These are phyloP conservation scores for Corythoichthys haematopterus DNA, from an alignment of 2,113 vertebrate genomes.

Conservation along the genomic window DNA sequence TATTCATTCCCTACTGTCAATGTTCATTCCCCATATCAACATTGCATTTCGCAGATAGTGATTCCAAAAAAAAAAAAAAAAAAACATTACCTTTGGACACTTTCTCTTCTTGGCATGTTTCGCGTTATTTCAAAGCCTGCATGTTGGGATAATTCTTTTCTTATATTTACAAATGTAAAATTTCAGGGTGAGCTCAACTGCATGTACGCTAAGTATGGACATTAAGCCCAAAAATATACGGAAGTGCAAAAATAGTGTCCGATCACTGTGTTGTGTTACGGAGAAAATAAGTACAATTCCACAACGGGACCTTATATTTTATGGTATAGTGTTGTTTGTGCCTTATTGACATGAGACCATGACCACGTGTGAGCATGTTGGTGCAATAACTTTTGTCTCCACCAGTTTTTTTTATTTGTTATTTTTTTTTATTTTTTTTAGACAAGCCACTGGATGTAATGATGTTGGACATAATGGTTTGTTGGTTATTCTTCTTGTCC, in stretches of 20 bases:
- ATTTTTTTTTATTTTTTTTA: conserved; percentile 10
- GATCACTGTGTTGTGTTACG: not conserved
- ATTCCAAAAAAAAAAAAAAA: conserved; percentile 12
- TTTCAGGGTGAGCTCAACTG: not conserved
- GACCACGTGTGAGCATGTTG: conserved; percentile 2
- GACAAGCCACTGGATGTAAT: not conserved
- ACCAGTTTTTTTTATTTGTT: conserved; percentile 12
- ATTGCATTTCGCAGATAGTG: conserved; percentile 1
- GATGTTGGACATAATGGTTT: not conserved
- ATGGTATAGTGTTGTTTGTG: conserved; percentile 45
- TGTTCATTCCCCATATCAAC: conserved; percentile 10
- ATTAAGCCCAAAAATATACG: not conserved
- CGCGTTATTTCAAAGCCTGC: not conserved
- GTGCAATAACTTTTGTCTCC: not conserved
- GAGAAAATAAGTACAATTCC: not conserved
- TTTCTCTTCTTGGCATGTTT: not conserved
- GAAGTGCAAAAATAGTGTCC: not conserved
- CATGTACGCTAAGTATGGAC: not conserved
- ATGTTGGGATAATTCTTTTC: not conserved
- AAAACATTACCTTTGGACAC: conserved; percentile 11
- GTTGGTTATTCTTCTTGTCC: conserved; percentile 1
- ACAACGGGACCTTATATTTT: not conserved
- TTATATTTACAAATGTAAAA: not conserved
- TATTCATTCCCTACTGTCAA: conserved; percentile 2
- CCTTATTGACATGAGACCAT: conserved; percentile 38